Percentiles rank a stretch among this genome's conserved stretches.
phyloP scores from a whole-genome alignment of 2,113 vertebrate genomes.

The Columba livia region DNA sequence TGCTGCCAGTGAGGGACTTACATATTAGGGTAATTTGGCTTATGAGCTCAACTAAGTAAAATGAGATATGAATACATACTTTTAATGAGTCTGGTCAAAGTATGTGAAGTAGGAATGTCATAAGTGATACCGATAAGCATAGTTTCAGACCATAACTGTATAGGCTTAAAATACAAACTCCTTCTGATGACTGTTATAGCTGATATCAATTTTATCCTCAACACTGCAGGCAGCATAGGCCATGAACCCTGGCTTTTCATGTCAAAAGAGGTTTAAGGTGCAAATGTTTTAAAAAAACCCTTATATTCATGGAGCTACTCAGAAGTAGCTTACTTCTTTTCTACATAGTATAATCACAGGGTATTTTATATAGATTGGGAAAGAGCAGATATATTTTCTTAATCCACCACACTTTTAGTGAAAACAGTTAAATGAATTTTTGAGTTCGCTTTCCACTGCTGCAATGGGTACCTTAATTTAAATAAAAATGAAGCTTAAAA shows the following conservation, averaged over 20 bases:
- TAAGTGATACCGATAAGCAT: neutral
- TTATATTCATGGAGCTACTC: neutral
- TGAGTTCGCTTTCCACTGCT: neutral
- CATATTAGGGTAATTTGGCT: neutral
- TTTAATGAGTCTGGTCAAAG: neutral
- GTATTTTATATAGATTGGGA: neutral
- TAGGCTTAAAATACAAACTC: neutral
- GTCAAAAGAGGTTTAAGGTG: neutral
- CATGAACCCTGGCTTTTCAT: neutral
- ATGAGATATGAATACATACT: neutral
- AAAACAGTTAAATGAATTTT: neutral
- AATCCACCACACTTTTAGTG: neutral
- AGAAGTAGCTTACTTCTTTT: neutral
- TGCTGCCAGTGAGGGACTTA: neutral
- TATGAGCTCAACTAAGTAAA: neutral
- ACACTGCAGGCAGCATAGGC: neutral
- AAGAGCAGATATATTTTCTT: neutral
- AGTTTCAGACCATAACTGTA: neutral
- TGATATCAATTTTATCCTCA: neutral
- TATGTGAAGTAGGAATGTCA: neutral
- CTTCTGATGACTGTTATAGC: neutral
- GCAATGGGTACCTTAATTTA: neutral
- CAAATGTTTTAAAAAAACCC: neutral
- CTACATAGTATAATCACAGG: neutral
- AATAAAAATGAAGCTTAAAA: neutral